phyloP scores from a whole-genome alignment of 2,797 vertebrate species.

The Picus viridis region DNA sequence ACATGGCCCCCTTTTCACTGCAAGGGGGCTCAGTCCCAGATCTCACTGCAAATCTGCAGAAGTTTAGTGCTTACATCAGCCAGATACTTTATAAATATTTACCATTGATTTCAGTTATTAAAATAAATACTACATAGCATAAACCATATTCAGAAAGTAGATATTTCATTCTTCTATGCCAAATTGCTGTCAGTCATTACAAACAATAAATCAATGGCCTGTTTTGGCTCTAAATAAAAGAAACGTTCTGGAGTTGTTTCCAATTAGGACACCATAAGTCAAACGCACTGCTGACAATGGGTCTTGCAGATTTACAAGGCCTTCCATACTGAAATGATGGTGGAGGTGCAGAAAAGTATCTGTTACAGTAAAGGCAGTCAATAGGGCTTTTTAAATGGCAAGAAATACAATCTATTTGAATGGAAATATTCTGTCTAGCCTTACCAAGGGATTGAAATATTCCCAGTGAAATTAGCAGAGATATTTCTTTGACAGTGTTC shows the following conservation, averaged over 20 bases:
- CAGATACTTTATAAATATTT: slow-evolving; percentile 19
- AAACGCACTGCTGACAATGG: slow-evolving; percentile 5
- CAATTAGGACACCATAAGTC: slow-evolving; percentile 23
- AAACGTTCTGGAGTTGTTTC: slow-evolving; percentile 17
- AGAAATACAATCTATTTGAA: not conserved
- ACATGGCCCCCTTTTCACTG: not conserved
- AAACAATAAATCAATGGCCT: not conserved
- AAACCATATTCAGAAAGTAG: not conserved
- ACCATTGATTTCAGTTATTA: not conserved
- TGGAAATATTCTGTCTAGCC: not conserved
- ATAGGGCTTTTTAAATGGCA: not conserved
- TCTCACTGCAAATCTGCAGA: not conserved
- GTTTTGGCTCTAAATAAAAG: slow-evolving; percentile 60
- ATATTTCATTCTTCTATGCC: not conserved
- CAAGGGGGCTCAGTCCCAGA: not conserved
- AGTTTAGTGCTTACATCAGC: not conserved
- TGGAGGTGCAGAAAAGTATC: slow-evolving; percentile 2
- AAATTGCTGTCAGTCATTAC: not conserved
- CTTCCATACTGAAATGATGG: not conserved
- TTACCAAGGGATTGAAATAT: not conserved
- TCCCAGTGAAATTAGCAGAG: not conserved
- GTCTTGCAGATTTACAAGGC: slow-evolving; percentile 17
- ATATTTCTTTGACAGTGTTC: not conserved
- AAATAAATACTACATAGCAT: slow-evolving; percentile 1
- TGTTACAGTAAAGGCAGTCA: not conserved